Conservation (phyloP, 2,797 vertebrate genomes). For the Pseudochirops corinnae region DNA sequence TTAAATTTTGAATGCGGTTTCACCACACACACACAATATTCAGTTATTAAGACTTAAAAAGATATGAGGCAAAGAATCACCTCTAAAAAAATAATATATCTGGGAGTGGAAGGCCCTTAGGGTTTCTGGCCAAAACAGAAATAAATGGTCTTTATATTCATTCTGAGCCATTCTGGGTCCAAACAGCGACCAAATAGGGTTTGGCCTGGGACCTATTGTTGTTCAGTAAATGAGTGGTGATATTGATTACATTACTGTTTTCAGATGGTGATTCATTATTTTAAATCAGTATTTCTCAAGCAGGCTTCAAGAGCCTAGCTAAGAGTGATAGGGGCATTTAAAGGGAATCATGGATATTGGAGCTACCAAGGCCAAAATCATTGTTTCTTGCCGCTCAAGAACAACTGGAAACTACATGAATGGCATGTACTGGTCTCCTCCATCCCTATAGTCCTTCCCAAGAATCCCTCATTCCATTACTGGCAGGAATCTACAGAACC, state of each 20-base stretch:
- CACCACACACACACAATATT: too few relatives aligned
- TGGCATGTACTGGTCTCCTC: not conserved
- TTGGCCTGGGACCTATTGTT: too few relatives aligned
- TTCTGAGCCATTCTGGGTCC: too few relatives aligned
- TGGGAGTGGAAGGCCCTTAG: too few relatives aligned
- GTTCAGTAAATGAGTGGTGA: not conserved
- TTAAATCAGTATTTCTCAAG: not conserved
- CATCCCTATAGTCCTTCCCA: too few relatives aligned
- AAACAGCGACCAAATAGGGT: too few relatives aligned
- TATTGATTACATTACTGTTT: not conserved
- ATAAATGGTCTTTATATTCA: too few relatives aligned
- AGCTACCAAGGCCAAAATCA: not conserved
- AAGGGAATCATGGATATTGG: not conserved
- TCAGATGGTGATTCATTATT: not conserved
- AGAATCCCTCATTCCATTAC: rapidly evolving
- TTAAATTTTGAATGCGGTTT: too few relatives aligned
- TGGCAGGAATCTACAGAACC: rapidly evolving
- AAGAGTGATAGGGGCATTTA: not conserved
- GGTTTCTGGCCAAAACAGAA: too few relatives aligned
- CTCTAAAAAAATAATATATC: too few relatives aligned
- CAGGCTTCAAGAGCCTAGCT: rapidly evolving
- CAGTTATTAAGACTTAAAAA: too few relatives aligned
- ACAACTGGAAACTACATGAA: not conserved
- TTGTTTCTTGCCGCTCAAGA: not conserved
- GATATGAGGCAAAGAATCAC: too few relatives aligned